A percentile compares a stretch with the other conserved stretches of the same genome.
These are phyloP conservation scores for Myrmecobius fasciatus DNA, from an alignment of 2,113 vertebrate species.

Conservation along the genomic window DNA sequence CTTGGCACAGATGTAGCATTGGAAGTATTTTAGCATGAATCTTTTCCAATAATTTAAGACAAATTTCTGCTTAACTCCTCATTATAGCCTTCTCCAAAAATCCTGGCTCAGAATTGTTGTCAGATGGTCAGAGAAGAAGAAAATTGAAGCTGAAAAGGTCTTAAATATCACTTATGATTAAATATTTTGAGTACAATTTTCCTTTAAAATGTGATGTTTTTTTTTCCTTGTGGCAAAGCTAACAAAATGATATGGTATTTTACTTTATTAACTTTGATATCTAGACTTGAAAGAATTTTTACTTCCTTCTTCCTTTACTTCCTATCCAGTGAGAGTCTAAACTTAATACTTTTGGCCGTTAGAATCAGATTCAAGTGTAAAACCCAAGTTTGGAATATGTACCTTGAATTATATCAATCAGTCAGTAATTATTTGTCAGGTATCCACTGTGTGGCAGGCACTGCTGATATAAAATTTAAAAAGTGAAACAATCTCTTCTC, in stretches of 20 bases:
- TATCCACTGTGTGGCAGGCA: neutral
- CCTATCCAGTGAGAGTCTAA: neutral
- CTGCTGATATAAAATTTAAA: neutral
- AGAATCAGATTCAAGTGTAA: neutral
- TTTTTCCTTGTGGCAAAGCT: neutral
- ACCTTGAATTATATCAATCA: neutral
- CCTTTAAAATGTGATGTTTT: neutral
- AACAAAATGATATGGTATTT: neutral
- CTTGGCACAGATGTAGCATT: slow-evolving; percentile 63
- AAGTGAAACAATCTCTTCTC: neutral
- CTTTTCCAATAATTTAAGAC: slow-evolving; percentile 21
- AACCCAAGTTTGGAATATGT: neutral
- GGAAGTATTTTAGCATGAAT: slow-evolving; percentile 50
- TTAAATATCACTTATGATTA: slow-evolving; percentile 4
- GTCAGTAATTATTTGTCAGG: neutral
- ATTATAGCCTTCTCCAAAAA: neutral
- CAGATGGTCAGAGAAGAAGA: neutral
- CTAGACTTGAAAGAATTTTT: neutral
- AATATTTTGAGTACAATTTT: neutral
- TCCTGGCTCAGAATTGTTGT: neutral
- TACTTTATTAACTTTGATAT: neutral
- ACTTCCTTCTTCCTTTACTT: neutral
- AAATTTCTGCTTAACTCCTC: neutral
- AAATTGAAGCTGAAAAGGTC: neutral
- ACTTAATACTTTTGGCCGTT: neutral